A percentile compares a stretch with the other conserved stretches of the same genome.
These are phyloP conservation scores for Alitta virens DNA, from an alignment of 2,888 invertebrate species.

Conservation along the genomic window DNA sequence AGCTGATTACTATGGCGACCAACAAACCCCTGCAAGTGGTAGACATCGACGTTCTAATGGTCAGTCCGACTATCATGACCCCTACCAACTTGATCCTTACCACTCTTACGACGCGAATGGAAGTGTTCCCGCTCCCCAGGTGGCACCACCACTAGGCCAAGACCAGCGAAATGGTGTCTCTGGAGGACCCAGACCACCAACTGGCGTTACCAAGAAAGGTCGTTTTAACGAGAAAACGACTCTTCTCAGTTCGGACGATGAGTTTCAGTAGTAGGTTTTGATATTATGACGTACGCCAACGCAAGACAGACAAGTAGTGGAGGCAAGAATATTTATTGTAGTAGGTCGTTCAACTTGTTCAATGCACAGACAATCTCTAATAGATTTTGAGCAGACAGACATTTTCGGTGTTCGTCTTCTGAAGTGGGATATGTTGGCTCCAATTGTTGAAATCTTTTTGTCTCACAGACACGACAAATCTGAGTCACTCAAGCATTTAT, in stretches of 20 bases:
- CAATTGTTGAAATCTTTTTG: too few species aligned
- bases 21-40: conserved; percentile 28
- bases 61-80: conserved; percentile 8
- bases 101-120: not conserved
- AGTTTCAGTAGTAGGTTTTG: conserved; percentile 74
- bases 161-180: not conserved
- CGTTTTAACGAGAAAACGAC: conserved; percentile 95
- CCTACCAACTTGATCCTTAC: conserved; percentile 10
- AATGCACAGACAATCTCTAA: too few species aligned
- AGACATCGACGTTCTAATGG: conserved; percentile 4
- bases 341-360: too few species aligned
- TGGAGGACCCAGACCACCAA: not conserved
- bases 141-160: not conserved
- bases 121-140: not conserved
- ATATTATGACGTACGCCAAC: too few species aligned
- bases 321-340: too few species aligned
- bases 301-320: too few species aligned
- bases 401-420: too few species aligned
- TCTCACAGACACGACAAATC: too few species aligned
- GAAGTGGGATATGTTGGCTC: too few species aligned
- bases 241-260: conserved; percentile 92
- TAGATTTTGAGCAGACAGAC: too few species aligned
- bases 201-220: conserved; percentile 5
- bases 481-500: too few species aligned
- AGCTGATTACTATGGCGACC: conserved; percentile 20